Percentiles rank a stretch among this genome's conserved stretches.
Conservation (phyloP, 2,888 invertebrate genomes). For the Polymixis flavicincta region DNA sequence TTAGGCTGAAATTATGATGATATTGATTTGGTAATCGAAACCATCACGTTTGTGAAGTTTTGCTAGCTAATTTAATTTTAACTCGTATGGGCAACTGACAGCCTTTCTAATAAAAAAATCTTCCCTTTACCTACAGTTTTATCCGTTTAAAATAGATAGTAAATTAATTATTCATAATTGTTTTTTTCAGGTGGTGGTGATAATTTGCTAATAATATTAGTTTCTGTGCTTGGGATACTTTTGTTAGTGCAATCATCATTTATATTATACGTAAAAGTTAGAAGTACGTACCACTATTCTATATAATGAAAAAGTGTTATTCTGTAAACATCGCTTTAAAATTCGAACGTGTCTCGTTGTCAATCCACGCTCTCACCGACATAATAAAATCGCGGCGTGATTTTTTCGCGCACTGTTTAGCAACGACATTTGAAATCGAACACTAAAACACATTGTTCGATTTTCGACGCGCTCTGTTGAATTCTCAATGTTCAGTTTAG, state of each 20-base stretch:
- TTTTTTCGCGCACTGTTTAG: too few species aligned
- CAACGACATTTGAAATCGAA: too few species aligned
- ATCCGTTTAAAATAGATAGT: too few species aligned
- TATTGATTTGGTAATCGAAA: neutral
- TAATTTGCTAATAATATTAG: neutral
- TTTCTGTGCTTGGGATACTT: conserved; percentile 5
- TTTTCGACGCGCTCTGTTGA: too few species aligned
- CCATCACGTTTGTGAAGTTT: neutral
- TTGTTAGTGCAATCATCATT: neutral
- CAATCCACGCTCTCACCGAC: too few species aligned
- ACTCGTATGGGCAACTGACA: too few species aligned
- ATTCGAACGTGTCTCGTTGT: neutral
- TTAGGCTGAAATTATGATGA: too few species aligned
- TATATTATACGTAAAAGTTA: conserved; percentile 7
- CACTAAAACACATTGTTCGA: too few species aligned
- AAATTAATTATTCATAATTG: neutral
- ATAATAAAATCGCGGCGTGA: too few species aligned
- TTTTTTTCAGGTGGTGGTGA: neutral
- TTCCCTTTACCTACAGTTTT: neutral
- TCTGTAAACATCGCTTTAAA: neutral
- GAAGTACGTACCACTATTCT: neutral
- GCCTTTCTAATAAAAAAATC: too few species aligned
- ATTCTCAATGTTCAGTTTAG: too few species aligned
- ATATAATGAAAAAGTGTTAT: neutral
- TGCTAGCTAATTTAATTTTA: neutral